Evolutionary conservation across 2,797 vertebrate genomes (phyloP).

Genomic region (Sciaenops ocellatus): DNA sequence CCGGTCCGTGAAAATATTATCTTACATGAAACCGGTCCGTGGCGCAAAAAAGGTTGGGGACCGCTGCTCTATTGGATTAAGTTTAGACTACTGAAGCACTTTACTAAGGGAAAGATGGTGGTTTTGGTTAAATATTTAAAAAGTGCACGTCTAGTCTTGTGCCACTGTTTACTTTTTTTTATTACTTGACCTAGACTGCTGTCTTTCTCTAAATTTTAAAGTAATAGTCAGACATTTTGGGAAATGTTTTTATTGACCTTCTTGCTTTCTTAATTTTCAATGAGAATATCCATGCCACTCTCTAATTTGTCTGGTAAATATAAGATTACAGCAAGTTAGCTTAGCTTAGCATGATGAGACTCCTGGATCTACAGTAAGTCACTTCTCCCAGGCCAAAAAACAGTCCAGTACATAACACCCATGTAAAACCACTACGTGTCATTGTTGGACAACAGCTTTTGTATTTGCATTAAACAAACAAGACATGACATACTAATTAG

Average conservation of each 20-base stretch:
- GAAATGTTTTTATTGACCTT: background rate
- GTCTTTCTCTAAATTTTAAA: background rate
- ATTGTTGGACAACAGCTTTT: background rate
- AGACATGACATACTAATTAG: background rate
- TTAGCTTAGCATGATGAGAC: slow-evolving; percentile 1
- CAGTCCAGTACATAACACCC: background rate
- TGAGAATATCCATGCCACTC: background rate
- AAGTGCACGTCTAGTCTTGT: background rate
- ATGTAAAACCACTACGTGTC: background rate
- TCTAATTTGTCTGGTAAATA: background rate
- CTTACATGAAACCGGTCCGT: no score
- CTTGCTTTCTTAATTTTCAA: background rate
- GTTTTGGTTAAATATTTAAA: background rate
- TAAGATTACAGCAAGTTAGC: background rate
- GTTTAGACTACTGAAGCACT: background rate
- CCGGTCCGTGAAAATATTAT: no score
- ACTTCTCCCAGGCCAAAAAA: background rate
- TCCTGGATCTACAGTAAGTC: background rate
- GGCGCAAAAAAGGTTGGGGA: no score
- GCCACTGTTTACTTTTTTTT: background rate
- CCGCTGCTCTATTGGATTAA: no score
- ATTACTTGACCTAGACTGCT: no score
- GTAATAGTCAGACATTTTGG: background rate
- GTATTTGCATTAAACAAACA: background rate
- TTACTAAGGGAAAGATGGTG: no score